A percentile compares a stretch with the other conserved stretches of the same genome.
Evolutionary conservation across 2,888 invertebrate genomes (phyloP).

Genomic region (Cryptocephalus primarius): DNA sequence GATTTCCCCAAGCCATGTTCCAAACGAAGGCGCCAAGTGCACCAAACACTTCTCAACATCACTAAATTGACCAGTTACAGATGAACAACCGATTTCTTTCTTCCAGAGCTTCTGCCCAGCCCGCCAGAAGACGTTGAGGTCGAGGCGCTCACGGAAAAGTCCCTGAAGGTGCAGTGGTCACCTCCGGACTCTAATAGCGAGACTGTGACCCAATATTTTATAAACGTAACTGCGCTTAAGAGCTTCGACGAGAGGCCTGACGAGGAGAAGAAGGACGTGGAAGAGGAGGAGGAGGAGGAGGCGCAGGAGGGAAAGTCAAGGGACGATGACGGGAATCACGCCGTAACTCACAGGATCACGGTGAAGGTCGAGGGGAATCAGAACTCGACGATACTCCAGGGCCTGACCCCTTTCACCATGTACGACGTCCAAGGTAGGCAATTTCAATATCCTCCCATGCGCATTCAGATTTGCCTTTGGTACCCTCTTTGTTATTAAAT

Average conservation of each 20-base stretch:
- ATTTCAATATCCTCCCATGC: too few relatives aligned
- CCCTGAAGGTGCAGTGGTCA: conserved; percentile 61
- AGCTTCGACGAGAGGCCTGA: conserved; percentile 53
- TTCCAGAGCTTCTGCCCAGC: conserved; percentile 61
- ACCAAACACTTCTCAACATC: too few relatives aligned
- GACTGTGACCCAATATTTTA: conserved; percentile 52
- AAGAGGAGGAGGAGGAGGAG: not conserved
- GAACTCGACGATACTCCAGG: conserved; percentile 47
- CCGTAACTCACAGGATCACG: conserved; percentile 3
- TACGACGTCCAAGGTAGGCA: conserved; percentile 50
- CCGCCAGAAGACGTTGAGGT: conserved; percentile 62
- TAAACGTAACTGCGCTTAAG: conserved; percentile 61
- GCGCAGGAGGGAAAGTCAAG: too few relatives aligned
- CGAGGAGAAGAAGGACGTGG: conserved; percentile 37
- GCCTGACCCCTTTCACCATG: conserved; percentile 69
- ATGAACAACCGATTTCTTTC: too few relatives aligned
- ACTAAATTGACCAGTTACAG: too few relatives aligned
- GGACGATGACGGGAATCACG: conserved; percentile 22
- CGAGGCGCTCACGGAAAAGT: conserved; percentile 60
- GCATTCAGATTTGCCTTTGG: too few relatives aligned
- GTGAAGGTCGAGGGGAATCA: conserved; percentile 48
- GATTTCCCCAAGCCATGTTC: too few relatives aligned
- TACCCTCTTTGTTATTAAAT: too few relatives aligned
- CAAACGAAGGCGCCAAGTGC: too few relatives aligned
- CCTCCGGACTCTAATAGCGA: conserved; percentile 54